phyloP scores from a whole-genome alignment of 2,888 invertebrate genomes.

The Leptogaster cylindrica region DNA sequence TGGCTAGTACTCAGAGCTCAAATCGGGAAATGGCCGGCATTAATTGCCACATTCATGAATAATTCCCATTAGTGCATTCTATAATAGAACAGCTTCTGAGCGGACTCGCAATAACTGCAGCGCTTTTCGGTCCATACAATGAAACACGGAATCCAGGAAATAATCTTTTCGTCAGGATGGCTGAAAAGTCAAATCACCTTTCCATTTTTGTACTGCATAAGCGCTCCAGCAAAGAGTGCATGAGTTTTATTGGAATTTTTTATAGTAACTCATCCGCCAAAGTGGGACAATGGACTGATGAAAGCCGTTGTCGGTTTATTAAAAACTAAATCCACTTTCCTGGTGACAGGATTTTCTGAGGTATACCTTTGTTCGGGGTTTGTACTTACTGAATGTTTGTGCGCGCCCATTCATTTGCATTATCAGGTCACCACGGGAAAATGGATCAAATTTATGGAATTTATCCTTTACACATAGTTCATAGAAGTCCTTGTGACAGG shows the following conservation, averaged over 20 bases:
- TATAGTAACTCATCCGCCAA: no score
- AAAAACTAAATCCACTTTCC: slow-evolving; percentile 33
- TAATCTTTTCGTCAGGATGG: slow-evolving; percentile 20
- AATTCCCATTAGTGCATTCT: slow-evolving; percentile 6
- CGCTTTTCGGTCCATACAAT: not conserved
- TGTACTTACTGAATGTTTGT: not conserved
- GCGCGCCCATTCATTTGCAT: not conserved
- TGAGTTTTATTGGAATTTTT: slow-evolving; percentile 20
- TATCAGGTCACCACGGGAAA: slow-evolving; percentile 19
- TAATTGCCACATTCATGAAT: slow-evolving; percentile 28
- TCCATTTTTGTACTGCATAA: slow-evolving; percentile 1
- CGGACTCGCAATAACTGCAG: not conserved
- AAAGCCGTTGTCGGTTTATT: slow-evolving; percentile 23
- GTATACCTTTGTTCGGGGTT: not conserved
- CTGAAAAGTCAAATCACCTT: slow-evolving; percentile 28
- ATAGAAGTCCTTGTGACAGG: no score
- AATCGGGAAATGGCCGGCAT: slow-evolving; percentile 7
- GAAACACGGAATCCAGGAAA: slow-evolving; percentile 20
- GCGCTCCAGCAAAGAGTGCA: not conserved
- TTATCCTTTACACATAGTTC: no score
- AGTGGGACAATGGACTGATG: slow-evolving; percentile 20
- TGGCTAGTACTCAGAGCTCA: no score
- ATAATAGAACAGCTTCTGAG: not conserved
- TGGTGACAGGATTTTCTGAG: no score
- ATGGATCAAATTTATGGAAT: slow-evolving; percentile 16